These are phyloP conservation scores for Drosophila anomelani DNA, from an alignment of 2,888 invertebrate genomes.

Conservation along the genomic window DNA sequence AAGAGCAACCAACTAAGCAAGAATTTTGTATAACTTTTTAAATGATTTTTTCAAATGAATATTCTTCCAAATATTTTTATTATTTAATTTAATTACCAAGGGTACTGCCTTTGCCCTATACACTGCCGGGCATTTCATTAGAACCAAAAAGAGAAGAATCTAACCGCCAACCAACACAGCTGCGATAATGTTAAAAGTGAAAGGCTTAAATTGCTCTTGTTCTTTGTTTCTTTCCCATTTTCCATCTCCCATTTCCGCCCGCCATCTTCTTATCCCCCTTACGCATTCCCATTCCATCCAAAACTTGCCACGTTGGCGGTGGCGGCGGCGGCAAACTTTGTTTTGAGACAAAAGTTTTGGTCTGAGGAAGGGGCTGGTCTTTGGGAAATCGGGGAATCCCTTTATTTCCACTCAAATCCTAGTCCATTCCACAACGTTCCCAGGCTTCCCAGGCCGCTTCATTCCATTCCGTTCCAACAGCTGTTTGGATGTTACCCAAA, in stretches of 20 bases:
- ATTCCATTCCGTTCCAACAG: constrained; percentile 35
- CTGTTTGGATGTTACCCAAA: constrained; percentile 37
- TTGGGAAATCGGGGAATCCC: constrained; percentile 24
- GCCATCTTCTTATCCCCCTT: constrained; percentile 32
- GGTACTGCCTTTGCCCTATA: background rate
- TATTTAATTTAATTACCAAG: background rate
- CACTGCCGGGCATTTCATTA: background rate
- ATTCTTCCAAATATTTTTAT: too few species aligned
- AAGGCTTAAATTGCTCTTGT: constrained; percentile 33
- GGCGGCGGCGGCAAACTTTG: constrained; percentile 67
- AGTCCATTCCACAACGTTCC: background rate
- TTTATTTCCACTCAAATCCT: background rate
- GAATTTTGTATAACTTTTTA: background rate
- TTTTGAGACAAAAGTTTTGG: constrained; percentile 70
- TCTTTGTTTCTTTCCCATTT: constrained; percentile 24
- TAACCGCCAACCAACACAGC: constrained; percentile 6
- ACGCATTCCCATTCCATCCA: background rate
- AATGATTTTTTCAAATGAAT: too few species aligned
- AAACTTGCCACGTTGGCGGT: constrained; percentile 40
- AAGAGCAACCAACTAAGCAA: background rate
- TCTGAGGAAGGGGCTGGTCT: constrained; percentile 44
- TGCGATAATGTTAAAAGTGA: constrained; percentile 33
- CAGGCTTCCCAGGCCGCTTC: background rate
- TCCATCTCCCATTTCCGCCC: constrained; percentile 12
- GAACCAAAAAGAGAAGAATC: constrained; percentile 1